These are phyloP conservation scores for Echeneis naucrates DNA, from an alignment of 2,797 vertebrate genomes.

Conservation along the genomic window DNA sequence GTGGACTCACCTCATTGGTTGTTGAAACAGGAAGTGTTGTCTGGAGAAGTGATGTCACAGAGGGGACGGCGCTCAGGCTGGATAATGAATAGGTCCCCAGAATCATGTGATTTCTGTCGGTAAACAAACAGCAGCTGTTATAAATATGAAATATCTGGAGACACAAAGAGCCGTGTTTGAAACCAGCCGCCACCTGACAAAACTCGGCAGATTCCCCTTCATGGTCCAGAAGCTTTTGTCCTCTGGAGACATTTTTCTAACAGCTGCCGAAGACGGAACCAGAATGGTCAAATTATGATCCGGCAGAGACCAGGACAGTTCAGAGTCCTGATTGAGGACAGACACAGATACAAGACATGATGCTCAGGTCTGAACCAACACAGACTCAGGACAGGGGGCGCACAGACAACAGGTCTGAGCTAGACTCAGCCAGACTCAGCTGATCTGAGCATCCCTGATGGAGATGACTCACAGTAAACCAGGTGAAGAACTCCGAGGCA, in stretches of 20 bases:
- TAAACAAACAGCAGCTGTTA: background rate
- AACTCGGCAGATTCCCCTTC: constrained; percentile 84
- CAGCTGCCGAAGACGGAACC: constrained; percentile 87
- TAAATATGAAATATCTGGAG: background rate
- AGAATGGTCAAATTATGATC: constrained; percentile 89
- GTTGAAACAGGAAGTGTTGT: constrained; percentile 84
- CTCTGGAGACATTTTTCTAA: constrained; percentile 83
- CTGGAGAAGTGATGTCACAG: constrained; percentile 85
- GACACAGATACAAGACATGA: background rate
- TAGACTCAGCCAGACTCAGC: no score
- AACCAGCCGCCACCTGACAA: constrained; percentile 86
- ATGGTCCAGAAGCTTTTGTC: constrained; percentile 89
- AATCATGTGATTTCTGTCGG: constrained; percentile 88
- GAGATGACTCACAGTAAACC: constrained; percentile 87
- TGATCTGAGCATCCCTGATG: no score
- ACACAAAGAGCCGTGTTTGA: background rate
- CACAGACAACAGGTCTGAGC: no score
- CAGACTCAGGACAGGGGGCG: no score
- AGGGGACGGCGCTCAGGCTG: constrained; percentile 81
- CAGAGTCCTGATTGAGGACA: constrained; percentile 68
- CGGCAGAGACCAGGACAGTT: constrained; percentile 78
- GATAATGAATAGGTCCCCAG: constrained; percentile 78
- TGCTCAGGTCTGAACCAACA: background rate
- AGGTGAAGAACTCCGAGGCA: constrained; percentile 86
- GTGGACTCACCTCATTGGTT: constrained; percentile 82